Evolutionary conservation across 2,113 vertebrate genomes (phyloP).

Genomic region (Phrynosoma platyrhinos): DNA sequence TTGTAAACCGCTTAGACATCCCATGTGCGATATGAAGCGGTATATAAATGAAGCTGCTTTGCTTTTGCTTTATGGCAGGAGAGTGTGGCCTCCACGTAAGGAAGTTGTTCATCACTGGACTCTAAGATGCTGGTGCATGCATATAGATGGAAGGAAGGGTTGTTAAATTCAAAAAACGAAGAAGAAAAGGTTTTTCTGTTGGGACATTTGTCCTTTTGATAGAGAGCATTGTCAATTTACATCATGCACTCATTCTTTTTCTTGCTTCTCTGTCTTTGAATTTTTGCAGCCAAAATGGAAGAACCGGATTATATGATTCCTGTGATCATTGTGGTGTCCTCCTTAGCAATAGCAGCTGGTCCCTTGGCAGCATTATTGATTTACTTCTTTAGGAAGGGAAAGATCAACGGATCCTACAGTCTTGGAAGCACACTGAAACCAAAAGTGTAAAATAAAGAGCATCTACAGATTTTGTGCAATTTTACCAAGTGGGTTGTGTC

Average conservation of each 20-base stretch:
- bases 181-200: background rate
- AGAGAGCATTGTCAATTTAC: background rate
- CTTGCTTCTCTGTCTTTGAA: conserved; percentile 37
- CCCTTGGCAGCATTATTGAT: conserved; percentile 71
- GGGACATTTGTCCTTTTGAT: background rate
- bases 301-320: conserved; percentile 59
- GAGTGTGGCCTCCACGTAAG: too few species aligned
- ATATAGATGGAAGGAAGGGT: too few species aligned
- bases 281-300: conserved; percentile 70
- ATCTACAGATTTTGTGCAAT: background rate
- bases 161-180: too few species aligned
- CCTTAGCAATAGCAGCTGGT: conserved; percentile 63
- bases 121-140: too few species aligned
- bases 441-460: conserved; percentile 69
- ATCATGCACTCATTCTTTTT: conserved; percentile 30
- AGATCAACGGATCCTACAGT: conserved; percentile 81
- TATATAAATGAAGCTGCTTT: too few species aligned
- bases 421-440: conserved; percentile 76
- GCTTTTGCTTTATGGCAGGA: too few species aligned
- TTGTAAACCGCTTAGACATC: too few species aligned
- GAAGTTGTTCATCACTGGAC: too few species aligned
- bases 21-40: too few species aligned
- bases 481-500: conserved; percentile 37
- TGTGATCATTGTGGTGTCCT: conserved; percentile 68
- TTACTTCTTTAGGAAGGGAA: conserved; percentile 77